phyloP scores from a whole-genome alignment of 2,113 vertebrate genomes.

The Pangasianodon gigas region DNA sequence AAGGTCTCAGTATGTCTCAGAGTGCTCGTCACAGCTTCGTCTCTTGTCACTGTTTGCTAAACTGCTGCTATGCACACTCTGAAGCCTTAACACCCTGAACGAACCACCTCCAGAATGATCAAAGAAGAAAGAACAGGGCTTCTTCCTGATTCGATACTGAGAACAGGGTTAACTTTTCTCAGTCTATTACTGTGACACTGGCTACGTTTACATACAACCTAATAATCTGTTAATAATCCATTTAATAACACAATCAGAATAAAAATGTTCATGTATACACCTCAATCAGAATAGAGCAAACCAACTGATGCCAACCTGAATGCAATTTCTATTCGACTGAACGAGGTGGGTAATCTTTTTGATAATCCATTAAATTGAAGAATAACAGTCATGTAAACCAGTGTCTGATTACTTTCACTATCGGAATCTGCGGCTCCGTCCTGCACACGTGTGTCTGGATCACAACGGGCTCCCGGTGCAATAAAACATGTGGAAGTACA shows the following conservation, averaged over 20 bases:
- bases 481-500: background rate
- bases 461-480: background rate
- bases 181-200: background rate
- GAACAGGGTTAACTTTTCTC: background rate
- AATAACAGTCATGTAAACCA: background rate
- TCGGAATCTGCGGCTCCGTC: background rate
- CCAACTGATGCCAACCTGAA: background rate
- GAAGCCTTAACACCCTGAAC: background rate
- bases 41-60: constrained; percentile 25
- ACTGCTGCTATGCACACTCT: background rate
- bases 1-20: constrained; percentile 6
- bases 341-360: background rate
- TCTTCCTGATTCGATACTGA: background rate
- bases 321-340: background rate
- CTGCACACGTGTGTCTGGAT: background rate
- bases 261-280: background rate
- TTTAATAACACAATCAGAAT: background rate
- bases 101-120: background rate
- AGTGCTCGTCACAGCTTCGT: constrained; percentile 24
- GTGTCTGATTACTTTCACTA: background rate
- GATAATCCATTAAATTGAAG: background rate
- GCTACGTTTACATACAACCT: background rate
- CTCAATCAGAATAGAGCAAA: background rate
- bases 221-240: background rate
- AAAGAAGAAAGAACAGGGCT: background rate